Conservation (phyloP, 2,888 invertebrate genomes). For the Piscicola geometra region DNA sequence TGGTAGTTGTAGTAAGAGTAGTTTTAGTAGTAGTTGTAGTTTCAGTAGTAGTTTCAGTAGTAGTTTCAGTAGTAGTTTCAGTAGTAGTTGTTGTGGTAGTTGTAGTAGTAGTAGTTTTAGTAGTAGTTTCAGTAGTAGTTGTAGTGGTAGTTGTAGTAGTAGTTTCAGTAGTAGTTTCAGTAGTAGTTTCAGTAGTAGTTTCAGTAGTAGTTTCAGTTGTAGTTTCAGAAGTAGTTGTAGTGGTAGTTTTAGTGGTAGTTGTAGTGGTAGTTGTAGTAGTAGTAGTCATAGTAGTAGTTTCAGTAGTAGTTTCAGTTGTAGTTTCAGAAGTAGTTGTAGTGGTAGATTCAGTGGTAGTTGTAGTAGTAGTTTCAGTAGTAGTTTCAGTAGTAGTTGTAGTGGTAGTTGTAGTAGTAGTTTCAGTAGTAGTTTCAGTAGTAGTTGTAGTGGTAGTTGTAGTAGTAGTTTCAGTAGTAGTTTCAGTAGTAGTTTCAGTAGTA, state of each 20-base stretch:
- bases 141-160: constrained; percentile 37
- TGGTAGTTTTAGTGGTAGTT: not conserved
- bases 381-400: constrained; percentile 36
- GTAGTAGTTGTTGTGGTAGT: not conserved
- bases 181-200: constrained; percentile 36
- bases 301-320: not conserved
- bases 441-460: not conserved
- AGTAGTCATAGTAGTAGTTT: too few species aligned
- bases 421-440: constrained; percentile 37
- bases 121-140: constrained; percentile 36
- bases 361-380: constrained; percentile 36
- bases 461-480: constrained; percentile 3
- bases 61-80: not conserved
- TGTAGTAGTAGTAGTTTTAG: constrained; percentile 31
- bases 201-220: constrained; percentile 28
- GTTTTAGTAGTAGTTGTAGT: not conserved
- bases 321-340: constrained; percentile 31
- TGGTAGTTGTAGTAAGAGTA: constrained; percentile 16
- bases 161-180: constrained; percentile 33
- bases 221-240: not conserved
- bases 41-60: not conserved
- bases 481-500: constrained; percentile 2
- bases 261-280: too few species aligned
- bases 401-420: constrained; percentile 36
- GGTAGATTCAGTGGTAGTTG: constrained; percentile 30